A percentile compares a stretch with the other conserved stretches of the same genome.
phyloP scores from a whole-genome alignment of 2,888 invertebrate species.

The Perithous albicinctus region DNA sequence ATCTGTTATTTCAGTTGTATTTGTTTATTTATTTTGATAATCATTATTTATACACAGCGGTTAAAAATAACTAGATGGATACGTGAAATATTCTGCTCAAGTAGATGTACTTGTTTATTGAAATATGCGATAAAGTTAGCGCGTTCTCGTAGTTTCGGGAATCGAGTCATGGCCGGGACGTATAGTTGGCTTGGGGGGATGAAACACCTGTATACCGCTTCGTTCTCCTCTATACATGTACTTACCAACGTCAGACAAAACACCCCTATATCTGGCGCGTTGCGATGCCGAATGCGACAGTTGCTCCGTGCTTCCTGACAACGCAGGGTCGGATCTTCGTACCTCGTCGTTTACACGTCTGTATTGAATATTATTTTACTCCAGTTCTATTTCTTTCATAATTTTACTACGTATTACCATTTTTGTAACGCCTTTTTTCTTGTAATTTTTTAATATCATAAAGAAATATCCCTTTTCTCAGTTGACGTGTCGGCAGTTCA shows the following conservation, averaged over 20 bases:
- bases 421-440: too few relatives aligned
- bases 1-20: background rate
- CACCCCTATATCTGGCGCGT: slow-evolving; percentile 72
- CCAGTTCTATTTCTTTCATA: background rate
- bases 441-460: background rate
- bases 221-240: background rate
- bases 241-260: slow-evolving; percentile 68
- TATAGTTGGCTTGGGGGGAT: slow-evolving; percentile 71
- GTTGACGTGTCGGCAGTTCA: background rate
- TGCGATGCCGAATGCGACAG: slow-evolving; percentile 78
- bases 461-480: background rate
- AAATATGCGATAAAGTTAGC: background rate
- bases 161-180: slow-evolving; percentile 44
- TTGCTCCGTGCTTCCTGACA: slow-evolving; percentile 72
- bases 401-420: background rate
- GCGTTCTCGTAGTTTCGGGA: background rate
- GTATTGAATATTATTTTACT: background rate
- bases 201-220: slow-evolving; percentile 78
- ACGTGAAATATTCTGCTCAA: background rate
- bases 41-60: background rate
- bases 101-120: background rate
- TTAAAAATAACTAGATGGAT: background rate
- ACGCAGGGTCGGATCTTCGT: slow-evolving; percentile 69
- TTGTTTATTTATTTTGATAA: background rate
- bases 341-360: slow-evolving; percentile 8